These are phyloP conservation scores for Cynopterus sphinx DNA, from an alignment of 2,797 vertebrate species.

Conservation along the genomic window DNA sequence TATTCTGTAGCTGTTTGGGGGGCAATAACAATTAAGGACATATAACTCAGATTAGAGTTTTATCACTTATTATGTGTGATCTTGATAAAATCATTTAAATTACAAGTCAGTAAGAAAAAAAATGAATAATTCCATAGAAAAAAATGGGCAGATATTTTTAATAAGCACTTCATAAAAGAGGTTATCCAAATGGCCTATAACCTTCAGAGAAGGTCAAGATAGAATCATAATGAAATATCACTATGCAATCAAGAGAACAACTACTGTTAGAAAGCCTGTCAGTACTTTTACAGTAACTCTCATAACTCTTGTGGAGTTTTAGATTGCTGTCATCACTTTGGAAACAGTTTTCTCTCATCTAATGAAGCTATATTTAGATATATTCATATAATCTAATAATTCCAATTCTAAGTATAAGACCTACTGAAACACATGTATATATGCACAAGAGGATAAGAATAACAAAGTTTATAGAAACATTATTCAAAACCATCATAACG, in stretches of 20 bases:
- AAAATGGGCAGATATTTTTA: not conserved
- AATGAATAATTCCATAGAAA: not conserved
- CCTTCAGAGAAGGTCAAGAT: not conserved
- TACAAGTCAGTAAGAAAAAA: not conserved
- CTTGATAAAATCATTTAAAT: not conserved
- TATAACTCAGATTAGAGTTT: constrained; percentile 15
- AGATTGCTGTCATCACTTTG: not conserved
- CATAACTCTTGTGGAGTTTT: not conserved
- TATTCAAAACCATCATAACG: not conserved
- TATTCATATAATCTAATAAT: not conserved
- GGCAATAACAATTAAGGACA: not conserved
- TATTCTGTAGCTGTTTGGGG: not conserved
- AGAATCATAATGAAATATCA: not conserved
- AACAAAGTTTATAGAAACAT: not conserved
- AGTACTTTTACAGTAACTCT: not conserved
- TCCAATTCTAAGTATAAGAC: not conserved
- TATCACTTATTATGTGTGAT: not conserved
- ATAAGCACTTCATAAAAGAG: not conserved
- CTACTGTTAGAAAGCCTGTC: not conserved
- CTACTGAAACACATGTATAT: not conserved
- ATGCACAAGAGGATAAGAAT: not conserved
- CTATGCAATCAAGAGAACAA: not conserved
- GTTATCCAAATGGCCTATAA: not conserved
- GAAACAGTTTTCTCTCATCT: not conserved
- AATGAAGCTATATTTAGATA: not conserved